Evolutionary conservation across 2,888 invertebrate species (phyloP), one percentile per base, ranked within the genome.

Genomic region (Leucoptera coffeella): DNA sequence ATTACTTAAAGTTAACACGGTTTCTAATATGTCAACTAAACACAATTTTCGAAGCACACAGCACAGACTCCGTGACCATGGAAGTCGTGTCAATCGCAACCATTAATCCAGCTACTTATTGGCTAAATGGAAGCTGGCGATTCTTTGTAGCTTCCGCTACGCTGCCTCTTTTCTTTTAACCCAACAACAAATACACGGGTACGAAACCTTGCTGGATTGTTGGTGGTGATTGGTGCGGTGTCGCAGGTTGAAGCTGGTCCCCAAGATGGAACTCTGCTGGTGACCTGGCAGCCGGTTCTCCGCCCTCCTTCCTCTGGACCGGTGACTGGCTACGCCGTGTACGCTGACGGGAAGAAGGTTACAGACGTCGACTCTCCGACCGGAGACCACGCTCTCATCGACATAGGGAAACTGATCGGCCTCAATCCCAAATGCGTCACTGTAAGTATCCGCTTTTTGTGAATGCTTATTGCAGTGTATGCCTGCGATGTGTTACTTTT

Each of bases 221-320:
- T 65, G 69, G 65, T 67, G 65, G 67, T 67, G 67, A 69, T 67
- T 67, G 67, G 67, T 67, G 67, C 67, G 67, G 60, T 67, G 67
- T 64, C 89, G 51, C 86, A 92, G 79, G 88, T 93, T 61, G 94
- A 94, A 76, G 81, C 87, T 64, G 97, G 97, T 41, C 97, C 97
- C 45, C 96, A 97, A 75, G 95, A 96, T 67, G 96, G 96, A 50
- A 95, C 95, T 38, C 79, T 99, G 49, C 78, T 99, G 58, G 91
- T 99, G 52, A 97, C 97, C 41, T 99, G 99, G 99, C 85, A 93
- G 64, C 97, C 99, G 37, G 95, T 97, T 47, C 82, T 84, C 39
- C 74, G 80, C 38, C 82, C 82, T 36, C 85, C 90, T 42, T 85
- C 87, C 46, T 84, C 85, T 45, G 82, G 83, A 47, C 81, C 83